phyloP scores from a whole-genome alignment of 2,113 vertebrate species.

The Ctenodactylus gundi region DNA sequence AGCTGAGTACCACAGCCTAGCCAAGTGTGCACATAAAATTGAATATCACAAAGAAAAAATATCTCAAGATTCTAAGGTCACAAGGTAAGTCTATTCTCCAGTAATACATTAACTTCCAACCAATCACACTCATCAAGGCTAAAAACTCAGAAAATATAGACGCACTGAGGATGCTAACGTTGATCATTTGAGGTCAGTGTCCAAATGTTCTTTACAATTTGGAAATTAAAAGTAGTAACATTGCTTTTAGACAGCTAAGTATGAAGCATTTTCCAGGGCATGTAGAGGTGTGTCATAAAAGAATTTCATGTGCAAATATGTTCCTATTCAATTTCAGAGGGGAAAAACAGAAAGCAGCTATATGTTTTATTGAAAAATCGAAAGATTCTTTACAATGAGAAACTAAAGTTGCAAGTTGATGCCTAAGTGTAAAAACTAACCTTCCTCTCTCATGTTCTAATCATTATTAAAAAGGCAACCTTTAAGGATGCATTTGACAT shows the following conservation, averaged over 20 bases:
- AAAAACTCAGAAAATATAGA: slow-evolving; percentile 30
- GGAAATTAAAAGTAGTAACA: not conserved
- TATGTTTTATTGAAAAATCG: slow-evolving; percentile 5
- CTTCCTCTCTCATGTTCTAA: not conserved
- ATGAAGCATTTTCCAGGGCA: not conserved
- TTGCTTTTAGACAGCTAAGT: not conserved
- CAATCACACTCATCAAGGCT: not conserved
- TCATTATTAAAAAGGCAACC: not conserved
- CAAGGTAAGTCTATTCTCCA: not conserved
- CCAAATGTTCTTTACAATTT: slow-evolving; percentile 4
- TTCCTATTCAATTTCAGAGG: not conserved
- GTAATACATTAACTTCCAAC: slow-evolving; percentile 64
- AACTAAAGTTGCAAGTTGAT: not conserved
- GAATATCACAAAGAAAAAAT: slow-evolving; percentile 50
- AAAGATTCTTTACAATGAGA: not conserved
- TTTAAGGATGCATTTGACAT: not conserved
- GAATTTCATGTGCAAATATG: not conserved
- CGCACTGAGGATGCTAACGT: not conserved
- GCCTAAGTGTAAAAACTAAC: not conserved
- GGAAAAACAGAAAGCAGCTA: not conserved
- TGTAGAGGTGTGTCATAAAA: not conserved
- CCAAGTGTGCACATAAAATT: not conserved
- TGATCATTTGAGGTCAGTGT: not conserved
- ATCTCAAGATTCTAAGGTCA: slow-evolving; percentile 53
- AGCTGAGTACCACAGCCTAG: not conserved